Base-by-base conservation (phyloP, 2,797 vertebrate species). In the Intellagama lesueurii region DNA sequence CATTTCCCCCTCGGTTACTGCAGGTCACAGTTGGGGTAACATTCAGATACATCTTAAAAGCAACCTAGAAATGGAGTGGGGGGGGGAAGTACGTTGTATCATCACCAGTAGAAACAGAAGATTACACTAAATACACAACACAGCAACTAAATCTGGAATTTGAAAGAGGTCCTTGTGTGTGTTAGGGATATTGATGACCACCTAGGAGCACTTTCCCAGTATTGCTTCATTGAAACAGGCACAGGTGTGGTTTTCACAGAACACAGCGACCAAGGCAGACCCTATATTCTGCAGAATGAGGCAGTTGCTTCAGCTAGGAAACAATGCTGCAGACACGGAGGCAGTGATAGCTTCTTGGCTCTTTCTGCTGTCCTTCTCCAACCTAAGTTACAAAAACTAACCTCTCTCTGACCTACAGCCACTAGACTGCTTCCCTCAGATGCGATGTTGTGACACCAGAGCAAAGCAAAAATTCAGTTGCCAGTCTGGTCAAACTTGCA, bases 21-120 rank as follows among this genome's bases (percentile, higher is more conserved):
- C 97, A 97, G 83, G 91, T 95, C 90, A 97, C 96, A 1, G 92
- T 96, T 4, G 97, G 96, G 7, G 96, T 97, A 52, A 97, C 87
- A 22, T 97, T 97, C 87, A 98, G 96, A 69, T 97, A 97, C 96
- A 97, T 97, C 95, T 97, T 97, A 94, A 97, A 98, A 91, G 97
- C 97, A 92, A 97, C 96, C 97, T 98, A 91, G 68, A 91, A 94
- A 91, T 85, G 66, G 49, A 92, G 0, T 1, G 16, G 60, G 60
- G 19, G 60, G 44, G 69, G 90, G 9, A 81, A 40, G 56, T 6
- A 16, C 60, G 68, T 86, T 22, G 60, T 30, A 0, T 16, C 49
- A 56, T 1, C 77, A 26, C 19, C 0, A 0, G 30, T 7, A 66
- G 83, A 91, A 69, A 90, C 30, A 1, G 47, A 44, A 87, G 75